Evolutionary conservation across 2,797 vertebrate genomes (phyloP).

Genomic region (Synanceia verrucosa): DNA sequence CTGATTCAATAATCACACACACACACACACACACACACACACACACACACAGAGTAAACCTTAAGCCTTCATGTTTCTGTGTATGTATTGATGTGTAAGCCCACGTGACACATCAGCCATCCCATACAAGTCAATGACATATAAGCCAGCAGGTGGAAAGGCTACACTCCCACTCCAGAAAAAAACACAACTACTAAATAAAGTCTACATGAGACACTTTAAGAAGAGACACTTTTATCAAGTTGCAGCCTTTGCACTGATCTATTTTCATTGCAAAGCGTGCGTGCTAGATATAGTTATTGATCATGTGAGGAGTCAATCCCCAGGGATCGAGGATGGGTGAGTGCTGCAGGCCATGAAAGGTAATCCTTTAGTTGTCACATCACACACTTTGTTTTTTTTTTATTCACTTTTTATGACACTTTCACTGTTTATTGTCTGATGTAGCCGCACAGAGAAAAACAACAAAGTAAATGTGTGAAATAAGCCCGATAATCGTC

Average conservation of each 20-base stretch:
- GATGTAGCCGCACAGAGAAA: background rate
- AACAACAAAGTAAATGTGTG: background rate
- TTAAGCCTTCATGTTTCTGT: constrained; percentile 1
- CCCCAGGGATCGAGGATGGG: constrained; percentile 35
- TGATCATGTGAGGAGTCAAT: constrained; percentile 44
- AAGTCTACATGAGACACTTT: constrained; percentile 3
- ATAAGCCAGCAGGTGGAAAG: constrained; percentile 2
- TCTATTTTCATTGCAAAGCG: constrained; percentile 29
- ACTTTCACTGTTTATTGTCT: background rate
- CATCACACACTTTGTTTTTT: background rate
- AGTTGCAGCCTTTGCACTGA: constrained; percentile 25
- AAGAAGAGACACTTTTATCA: constrained; percentile 5
- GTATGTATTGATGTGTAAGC: constrained; percentile 7
- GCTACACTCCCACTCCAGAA: background rate
- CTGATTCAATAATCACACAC: constrained; percentile 58
- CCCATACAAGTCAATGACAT: background rate
- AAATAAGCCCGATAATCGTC: background rate
- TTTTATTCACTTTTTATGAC: background rate
- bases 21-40: constrained; percentile 4
- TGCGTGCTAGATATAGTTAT: constrained; percentile 38
- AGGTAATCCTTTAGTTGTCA: constrained; percentile 37
- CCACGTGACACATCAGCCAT: constrained; percentile 2
- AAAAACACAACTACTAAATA: background rate
- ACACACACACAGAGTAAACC: background rate
- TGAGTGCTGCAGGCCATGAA: constrained; percentile 37